Conservation (phyloP, 2,113 vertebrate genomes). For the Alaudala cheleensis region DNA sequence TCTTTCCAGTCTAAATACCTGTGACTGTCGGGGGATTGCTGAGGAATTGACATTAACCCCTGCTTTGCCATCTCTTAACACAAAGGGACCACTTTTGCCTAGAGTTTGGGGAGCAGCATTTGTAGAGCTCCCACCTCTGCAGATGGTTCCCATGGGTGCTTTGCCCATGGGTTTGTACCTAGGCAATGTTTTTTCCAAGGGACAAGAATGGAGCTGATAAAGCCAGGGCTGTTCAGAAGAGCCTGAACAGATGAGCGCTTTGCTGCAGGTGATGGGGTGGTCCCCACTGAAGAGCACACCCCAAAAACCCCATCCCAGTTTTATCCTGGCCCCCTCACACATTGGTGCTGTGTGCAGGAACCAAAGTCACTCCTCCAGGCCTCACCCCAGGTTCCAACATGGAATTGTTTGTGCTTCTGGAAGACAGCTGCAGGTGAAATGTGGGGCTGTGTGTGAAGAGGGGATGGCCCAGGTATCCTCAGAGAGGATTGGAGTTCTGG, state of each 20-base stretch:
- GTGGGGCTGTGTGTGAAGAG: neutral
- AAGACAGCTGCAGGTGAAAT: neutral
- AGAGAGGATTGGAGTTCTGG: neutral
- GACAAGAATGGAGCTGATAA: neutral
- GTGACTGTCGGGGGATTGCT: neutral
- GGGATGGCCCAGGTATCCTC: neutral
- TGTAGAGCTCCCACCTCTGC: neutral
- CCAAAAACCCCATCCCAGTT: fast-evolving
- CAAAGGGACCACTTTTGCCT: neutral
- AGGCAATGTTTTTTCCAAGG: neutral
- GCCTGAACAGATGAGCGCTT: neutral
- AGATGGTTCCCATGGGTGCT: neutral
- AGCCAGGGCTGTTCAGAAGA: neutral
- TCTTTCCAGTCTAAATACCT: neutral
- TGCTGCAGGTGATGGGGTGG: neutral
- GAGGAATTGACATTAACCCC: neutral
- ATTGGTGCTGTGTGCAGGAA: fast-evolving
- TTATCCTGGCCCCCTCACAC: neutral
- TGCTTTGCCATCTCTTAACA: neutral
- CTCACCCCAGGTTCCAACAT: neutral
- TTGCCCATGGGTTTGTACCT: neutral
- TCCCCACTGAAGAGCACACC: neutral
- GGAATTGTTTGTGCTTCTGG: neutral
- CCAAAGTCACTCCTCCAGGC: neutral
- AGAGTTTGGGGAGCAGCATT: neutral